Evolutionary conservation across 2,797 vertebrate species (phyloP).

Genomic region (Hippocampus kuda): DNA sequence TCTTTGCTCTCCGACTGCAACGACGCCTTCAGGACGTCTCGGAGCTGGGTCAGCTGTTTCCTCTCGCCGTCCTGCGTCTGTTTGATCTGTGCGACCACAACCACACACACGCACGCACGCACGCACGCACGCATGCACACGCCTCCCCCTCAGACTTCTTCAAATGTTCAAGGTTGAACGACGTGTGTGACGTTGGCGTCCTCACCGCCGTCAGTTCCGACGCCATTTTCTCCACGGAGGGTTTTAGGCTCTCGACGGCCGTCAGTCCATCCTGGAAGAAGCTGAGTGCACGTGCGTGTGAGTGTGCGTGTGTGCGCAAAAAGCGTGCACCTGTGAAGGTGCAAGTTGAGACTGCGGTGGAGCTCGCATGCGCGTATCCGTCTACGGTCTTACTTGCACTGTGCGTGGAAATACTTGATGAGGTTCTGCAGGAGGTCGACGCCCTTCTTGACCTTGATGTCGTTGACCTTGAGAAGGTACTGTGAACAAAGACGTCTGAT

Average conservation of each 20-base stretch:
- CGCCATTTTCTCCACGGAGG: constrained; percentile 81
- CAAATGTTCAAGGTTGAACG: too few relatives aligned
- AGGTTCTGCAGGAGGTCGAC: constrained; percentile 94
- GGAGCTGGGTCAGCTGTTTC: constrained; percentile 82
- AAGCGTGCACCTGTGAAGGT: too few relatives aligned
- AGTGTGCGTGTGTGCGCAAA: too few relatives aligned
- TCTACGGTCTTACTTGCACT: constrained; percentile 81
- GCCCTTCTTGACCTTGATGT: constrained; percentile 97
- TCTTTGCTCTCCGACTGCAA: constrained; percentile 89
- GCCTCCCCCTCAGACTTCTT: not conserved
- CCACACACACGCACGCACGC: not conserved
- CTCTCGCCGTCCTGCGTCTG: constrained; percentile 90
- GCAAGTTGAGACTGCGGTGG: too few relatives aligned
- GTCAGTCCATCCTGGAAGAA: constrained; percentile 97
- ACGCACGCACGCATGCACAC: not conserved
- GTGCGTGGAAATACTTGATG: constrained; percentile 96
- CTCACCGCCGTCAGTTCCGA: constrained; percentile 79
- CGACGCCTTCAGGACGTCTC: constrained; percentile 83
- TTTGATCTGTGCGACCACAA: constrained; percentile 69
- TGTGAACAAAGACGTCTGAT: constrained; percentile 40
- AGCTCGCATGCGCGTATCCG: too few relatives aligned
- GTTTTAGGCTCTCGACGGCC: constrained; percentile 84
- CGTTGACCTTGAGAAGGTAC: constrained; percentile 97
- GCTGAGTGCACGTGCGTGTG: constrained; percentile 49
- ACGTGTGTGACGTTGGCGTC: not conserved